Conservation (phyloP, 2,113 vertebrate genomes). For the Anguilla japonica region DNA sequence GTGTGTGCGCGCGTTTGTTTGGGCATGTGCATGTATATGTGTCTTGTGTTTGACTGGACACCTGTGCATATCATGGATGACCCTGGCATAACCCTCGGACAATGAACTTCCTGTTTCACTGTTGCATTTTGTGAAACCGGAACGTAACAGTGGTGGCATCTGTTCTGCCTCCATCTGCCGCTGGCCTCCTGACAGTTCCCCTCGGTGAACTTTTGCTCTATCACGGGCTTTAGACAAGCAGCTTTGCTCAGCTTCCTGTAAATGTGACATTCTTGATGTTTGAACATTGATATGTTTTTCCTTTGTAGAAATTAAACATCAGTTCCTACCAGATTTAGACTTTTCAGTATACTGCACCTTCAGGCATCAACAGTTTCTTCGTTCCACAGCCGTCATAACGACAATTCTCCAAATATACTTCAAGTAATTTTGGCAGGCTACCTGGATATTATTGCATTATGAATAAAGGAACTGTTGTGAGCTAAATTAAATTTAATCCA, state of each 20-base stretch:
- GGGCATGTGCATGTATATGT: neutral
- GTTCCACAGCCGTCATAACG: too few species aligned
- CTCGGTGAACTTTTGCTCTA: neutral
- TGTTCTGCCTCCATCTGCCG: neutral
- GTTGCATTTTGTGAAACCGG: neutral
- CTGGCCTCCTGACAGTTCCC: neutral
- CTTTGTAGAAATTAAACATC: neutral
- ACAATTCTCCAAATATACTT: neutral
- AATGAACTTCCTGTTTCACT: neutral
- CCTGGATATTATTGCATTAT: too few species aligned
- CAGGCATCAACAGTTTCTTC: too few species aligned
- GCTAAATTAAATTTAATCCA: too few species aligned
- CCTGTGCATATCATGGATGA: neutral
- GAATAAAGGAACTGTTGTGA: too few species aligned
- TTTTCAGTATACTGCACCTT: neutral
- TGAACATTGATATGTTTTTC: neutral
- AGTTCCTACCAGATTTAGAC: neutral
- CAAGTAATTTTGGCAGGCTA: too few species aligned
- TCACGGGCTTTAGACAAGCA: neutral
- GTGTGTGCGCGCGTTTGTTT: too few species aligned
- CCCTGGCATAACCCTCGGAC: neutral
- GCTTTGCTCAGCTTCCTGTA: neutral
- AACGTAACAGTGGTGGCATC: neutral
- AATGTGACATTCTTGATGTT: neutral
- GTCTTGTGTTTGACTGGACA: neutral